Conservation (phyloP, 2,888 invertebrate genomes). For the Aporophyla lueneburgensis region DNA sequence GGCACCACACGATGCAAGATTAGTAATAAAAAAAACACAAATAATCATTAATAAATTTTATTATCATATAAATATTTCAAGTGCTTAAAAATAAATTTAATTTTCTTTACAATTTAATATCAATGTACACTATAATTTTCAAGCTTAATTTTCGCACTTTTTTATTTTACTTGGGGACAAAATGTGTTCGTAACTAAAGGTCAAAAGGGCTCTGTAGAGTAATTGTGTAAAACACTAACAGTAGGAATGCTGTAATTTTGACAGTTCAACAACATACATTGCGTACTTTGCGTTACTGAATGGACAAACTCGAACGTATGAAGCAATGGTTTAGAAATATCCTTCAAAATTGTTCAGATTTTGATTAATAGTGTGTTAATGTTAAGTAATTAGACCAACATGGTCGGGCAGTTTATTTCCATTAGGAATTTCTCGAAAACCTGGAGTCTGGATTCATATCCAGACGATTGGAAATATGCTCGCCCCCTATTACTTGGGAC, state of each 20-base stretch:
- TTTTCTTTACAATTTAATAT: slow-evolving; percentile 42
- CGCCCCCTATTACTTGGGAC: background rate
- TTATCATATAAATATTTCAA: slow-evolving; percentile 60
- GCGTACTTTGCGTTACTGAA: no score
- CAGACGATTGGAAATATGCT: background rate
- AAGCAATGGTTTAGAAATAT: no score
- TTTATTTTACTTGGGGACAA: slow-evolving; percentile 30
- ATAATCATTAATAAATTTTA: slow-evolving; percentile 63
- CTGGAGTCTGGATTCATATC: no score
- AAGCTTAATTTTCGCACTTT: slow-evolving; percentile 32
- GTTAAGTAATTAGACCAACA: no score
- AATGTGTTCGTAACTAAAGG: background rate
- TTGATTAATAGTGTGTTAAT: no score
- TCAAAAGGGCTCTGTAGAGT: background rate
- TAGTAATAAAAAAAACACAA: background rate
- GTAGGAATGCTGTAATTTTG: no score
- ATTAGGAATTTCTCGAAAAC: background rate
- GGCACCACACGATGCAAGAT: no score
- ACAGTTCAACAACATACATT: no score
- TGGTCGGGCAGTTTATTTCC: background rate
- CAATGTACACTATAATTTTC: slow-evolving; percentile 51
- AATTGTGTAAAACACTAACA: no score
- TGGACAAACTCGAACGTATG: no score
- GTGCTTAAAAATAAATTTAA: slow-evolving; percentile 66
- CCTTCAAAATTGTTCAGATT: no score